Conservation (phyloP, 2,888 invertebrate genomes). For the Hirtodrosophila duncani region DNA sequence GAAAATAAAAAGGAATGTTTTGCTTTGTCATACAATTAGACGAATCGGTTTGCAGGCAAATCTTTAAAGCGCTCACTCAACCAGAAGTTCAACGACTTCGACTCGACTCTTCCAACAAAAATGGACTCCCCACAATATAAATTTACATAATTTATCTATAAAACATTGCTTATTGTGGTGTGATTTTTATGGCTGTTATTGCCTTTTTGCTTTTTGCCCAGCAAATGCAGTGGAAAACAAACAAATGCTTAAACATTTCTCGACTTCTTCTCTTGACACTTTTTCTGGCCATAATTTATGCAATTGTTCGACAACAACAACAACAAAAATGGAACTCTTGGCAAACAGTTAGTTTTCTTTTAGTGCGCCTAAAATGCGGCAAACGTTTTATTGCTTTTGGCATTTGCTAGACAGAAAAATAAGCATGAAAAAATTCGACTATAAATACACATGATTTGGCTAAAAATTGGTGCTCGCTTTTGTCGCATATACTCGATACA, state of each 20-base stretch:
- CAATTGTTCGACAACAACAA: too few relatives aligned
- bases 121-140: too few relatives aligned
- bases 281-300: slow-evolving; percentile 53
- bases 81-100: slow-evolving; percentile 30
- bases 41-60: slow-evolving; percentile 19
- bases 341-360: slow-evolving; percentile 25
- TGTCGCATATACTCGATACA: slow-evolving; percentile 54
- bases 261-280: slow-evolving; percentile 24
- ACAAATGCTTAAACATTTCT: not conserved
- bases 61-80: slow-evolving; percentile 20
- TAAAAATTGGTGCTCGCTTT: slow-evolving; percentile 44
- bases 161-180: slow-evolving; percentile 18
- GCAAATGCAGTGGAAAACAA: slow-evolving; percentile 55
- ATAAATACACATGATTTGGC: slow-evolving; percentile 46
- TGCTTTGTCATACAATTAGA: not conserved
- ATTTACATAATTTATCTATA: slow-evolving; percentile 40
- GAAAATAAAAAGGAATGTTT: slow-evolving; percentile 8
- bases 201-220: slow-evolving; percentile 30
- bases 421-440: too few relatives aligned
- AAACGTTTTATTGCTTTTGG: slow-evolving; percentile 46
- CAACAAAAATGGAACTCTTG: too few relatives aligned
- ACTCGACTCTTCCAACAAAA: too few relatives aligned
- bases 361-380: slow-evolving; percentile 58
- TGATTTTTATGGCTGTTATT: slow-evolving; percentile 54
- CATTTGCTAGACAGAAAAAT: slow-evolving; percentile 40